Base-by-base conservation (phyloP, 2,113 vertebrate genomes). In the Hippocampus zosterae region DNA sequence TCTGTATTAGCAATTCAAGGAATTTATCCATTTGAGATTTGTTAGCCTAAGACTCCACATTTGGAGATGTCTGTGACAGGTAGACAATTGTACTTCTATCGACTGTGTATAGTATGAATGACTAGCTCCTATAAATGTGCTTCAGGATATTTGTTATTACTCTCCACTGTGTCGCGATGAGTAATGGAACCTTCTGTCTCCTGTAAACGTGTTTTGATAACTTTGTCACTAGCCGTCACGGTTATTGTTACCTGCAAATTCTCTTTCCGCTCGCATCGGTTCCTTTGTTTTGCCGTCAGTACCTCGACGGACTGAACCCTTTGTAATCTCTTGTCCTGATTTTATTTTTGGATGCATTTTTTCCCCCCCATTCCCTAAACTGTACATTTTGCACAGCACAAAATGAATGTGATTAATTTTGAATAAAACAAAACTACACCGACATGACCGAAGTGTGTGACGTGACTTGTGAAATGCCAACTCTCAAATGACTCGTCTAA, bases 301-400 rank as follows among this genome's bases (percentile, higher is more conserved):
- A 84, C 80, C 84, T 81, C 21, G 44, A 89, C 77, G 84, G 84
- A 88, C 80, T 70, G 46, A 69, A 77, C 75, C 79, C 72, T 84
- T 83, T 87, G 84, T 90, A 88, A 82, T 78, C 70, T 78, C 78
- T 82, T 73, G 73, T 87, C 83, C 73, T 67, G 6, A 67, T 68
- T 68, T 73, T 81, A 78, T 84, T 79, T 86, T 77, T 82, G 4
- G 1, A 50, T 50, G 46, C 5, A 5, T 19, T 80, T 85, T 84
- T 69, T 84, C 85, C 84, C 79, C 84, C 79, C 84, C 84, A 77
- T 84, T 79, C 85, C 91, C 87, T 89, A 80, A 37, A 71, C 84
- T 94, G 92, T 95, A 94, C 91, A 94, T 90, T 95, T 95, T 95
- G 93, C 93, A 95, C 90, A 95, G 93, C 94, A 94, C 93, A 95